A percentile compares a stretch with the other conserved stretches of the same genome.
phyloP scores from a whole-genome alignment of 2,888 invertebrate species.

The Diarsia mendica region DNA sequence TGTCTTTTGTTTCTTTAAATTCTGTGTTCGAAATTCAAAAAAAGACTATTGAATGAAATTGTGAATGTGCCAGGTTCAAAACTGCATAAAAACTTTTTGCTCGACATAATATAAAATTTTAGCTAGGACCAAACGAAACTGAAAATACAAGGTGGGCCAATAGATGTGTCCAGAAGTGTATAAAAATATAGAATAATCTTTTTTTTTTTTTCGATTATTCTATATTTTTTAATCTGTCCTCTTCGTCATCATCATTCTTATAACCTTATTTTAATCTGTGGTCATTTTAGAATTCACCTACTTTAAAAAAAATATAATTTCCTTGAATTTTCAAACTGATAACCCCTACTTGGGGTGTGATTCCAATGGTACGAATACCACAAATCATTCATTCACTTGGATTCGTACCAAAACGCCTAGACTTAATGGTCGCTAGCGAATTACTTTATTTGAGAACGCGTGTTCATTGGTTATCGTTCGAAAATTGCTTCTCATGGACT shows the following conservation, averaged over 20 bases:
- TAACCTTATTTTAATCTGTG: background rate
- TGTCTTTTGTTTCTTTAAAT: no score
- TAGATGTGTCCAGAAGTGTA: no score
- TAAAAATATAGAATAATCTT: no score
- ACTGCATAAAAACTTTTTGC: no score
- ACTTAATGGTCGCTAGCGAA: constrained; percentile 26
- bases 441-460: constrained; percentile 42
- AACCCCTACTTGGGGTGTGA: constrained; percentile 39
- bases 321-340: background rate
- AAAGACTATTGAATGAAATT: no score
- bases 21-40: no score
- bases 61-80: no score
- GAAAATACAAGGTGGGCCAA: no score
- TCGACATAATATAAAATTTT: no score
- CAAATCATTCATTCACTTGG: constrained; percentile 41
- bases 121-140: no score
- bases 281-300: background rate
- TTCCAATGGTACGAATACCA: constrained; percentile 37
- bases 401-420: constrained; percentile 47
- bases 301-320: background rate
- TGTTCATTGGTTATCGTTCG: constrained; percentile 30
- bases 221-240: background rate
- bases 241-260: background rate
- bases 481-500: constrained; percentile 27
- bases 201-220: no score